These are phyloP conservation scores for Microtus ochrogaster DNA, from an alignment of 2,113 vertebrate genomes.

Conservation along the genomic window DNA sequence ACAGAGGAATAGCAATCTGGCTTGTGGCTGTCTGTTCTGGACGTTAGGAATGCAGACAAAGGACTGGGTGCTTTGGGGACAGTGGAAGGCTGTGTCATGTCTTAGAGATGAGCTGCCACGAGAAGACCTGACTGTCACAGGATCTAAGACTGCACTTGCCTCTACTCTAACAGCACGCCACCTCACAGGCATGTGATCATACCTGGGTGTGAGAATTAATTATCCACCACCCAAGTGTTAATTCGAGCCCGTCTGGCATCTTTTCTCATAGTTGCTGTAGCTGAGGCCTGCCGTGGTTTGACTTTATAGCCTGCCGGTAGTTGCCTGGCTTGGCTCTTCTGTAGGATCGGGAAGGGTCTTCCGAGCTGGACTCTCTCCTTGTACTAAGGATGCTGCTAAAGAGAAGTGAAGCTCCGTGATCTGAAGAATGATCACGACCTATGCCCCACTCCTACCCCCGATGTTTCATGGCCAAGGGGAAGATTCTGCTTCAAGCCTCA, in stretches of 20 bases:
- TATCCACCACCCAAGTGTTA: neutral
- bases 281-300: slow-evolving; percentile 48
- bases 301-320: slow-evolving; percentile 2
- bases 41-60: slow-evolving; percentile 30
- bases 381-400: neutral
- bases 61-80: slow-evolving; percentile 13
- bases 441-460: neutral
- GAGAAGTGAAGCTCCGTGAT: neutral
- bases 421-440: neutral
- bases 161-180: neutral
- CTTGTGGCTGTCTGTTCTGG: slow-evolving; percentile 19
- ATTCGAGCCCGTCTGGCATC: neutral
- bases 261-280: neutral
- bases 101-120: neutral
- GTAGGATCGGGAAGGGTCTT: neutral
- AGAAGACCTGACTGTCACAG: slow-evolving; percentile 5
- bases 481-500: neutral
- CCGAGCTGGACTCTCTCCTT: neutral
- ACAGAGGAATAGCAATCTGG: slow-evolving; percentile 2
- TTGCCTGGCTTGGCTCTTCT: slow-evolving; percentile 47
- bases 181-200: neutral
- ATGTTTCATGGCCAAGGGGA: slow-evolving; percentile 7
- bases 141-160: neutral
- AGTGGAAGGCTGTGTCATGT: slow-evolving; percentile 36
- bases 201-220: slow-evolving; percentile 7